phyloP scores from a whole-genome alignment of 2,797 vertebrate genomes.

The Picus viridis region DNA sequence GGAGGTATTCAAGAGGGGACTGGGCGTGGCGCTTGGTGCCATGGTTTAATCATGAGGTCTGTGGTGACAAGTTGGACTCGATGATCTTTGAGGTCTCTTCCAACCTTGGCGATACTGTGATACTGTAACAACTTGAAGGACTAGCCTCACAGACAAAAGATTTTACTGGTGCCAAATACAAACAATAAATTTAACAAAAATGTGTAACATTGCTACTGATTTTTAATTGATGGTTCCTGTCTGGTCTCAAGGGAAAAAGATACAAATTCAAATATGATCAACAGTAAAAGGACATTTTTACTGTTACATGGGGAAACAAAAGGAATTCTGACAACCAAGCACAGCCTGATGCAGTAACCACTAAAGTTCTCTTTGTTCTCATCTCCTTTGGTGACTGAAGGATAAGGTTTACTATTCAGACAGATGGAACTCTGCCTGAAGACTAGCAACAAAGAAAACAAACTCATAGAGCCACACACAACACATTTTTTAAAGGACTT shows the following conservation, averaged over 20 bases:
- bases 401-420: background rate
- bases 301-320: background rate
- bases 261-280: background rate
- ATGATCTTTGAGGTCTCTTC: too few species aligned
- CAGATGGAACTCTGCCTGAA: background rate
- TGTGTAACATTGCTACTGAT: background rate
- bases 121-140: background rate
- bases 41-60: too few species aligned
- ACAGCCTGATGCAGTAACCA: background rate
- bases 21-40: too few species aligned
- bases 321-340: background rate
- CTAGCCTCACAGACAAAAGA: background rate
- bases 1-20: too few species aligned
- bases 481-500: background rate
- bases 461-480: background rate
- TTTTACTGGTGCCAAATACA: background rate
- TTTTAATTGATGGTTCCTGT: background rate
- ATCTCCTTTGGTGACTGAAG: background rate
- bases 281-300: background rate
- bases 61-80: too few species aligned
- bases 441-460: background rate
- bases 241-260: background rate
- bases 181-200: background rate
- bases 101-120: too few species aligned
- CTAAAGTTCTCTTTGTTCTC: background rate